Conservation (phyloP, 1,140 invertebrate species). For the Hyles vespertilio region DNA sequence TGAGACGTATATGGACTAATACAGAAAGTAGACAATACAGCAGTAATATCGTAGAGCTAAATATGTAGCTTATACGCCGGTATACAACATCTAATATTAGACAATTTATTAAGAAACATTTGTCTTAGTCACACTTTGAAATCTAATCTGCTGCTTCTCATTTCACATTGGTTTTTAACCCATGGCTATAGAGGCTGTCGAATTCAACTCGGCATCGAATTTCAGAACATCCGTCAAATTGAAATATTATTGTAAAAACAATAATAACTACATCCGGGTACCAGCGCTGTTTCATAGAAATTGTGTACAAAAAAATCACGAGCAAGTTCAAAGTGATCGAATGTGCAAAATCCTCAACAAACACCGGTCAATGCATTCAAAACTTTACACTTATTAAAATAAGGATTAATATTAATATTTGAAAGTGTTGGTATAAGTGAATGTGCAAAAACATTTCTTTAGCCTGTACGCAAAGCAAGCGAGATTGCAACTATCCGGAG, state of each 20-base stretch:
- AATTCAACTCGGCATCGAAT: too few species aligned
- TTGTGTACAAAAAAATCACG: slow-evolving; percentile 16
- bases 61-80: too few species aligned
- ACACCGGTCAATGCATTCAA: neutral
- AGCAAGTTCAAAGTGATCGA: slow-evolving; percentile 7
- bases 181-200: too few species aligned
- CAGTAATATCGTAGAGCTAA: too few species aligned
- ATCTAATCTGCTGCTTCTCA: too few species aligned
- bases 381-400: slow-evolving; percentile 3
- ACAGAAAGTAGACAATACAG: too few species aligned
- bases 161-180: too few species aligned
- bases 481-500: neutral
- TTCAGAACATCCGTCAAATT: neutral
- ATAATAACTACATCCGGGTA: slow-evolving; percentile 15
- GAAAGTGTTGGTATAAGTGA: neutral
- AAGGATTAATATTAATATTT: neutral
- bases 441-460: slow-evolving; percentile 5
- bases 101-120: too few species aligned
- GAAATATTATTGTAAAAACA: neutral
- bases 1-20: too few species aligned
- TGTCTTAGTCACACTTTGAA: too few species aligned
- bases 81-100: too few species aligned
- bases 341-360: neutral
- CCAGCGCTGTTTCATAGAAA: slow-evolving; percentile 21
- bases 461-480: neutral